Conservation (phyloP, 1,140 invertebrate genomes). For the Matsumurasca onukii region DNA sequence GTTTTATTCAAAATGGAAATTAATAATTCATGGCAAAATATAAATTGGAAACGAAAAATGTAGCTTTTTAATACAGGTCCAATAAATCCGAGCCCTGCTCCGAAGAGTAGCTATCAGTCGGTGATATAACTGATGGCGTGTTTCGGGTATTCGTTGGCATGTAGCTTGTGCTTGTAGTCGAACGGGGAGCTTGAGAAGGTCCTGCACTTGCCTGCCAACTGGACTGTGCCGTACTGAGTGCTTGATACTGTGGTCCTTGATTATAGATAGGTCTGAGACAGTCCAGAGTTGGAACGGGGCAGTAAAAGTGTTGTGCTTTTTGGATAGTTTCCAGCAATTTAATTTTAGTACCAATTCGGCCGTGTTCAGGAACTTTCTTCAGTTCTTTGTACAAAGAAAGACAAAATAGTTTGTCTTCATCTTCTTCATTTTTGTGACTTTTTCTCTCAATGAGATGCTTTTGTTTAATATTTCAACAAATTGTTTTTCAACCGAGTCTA, state of each 20-base stretch:
- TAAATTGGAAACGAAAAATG: background rate
- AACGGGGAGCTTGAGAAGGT: background rate
- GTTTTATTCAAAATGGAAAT: background rate
- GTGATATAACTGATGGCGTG: background rate
- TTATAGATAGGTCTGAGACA: background rate
- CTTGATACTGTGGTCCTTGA: background rate
- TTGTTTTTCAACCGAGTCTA: constrained; percentile 4
- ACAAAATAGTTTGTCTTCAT: constrained; percentile 44
- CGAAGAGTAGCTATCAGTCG: background rate
- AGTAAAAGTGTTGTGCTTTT: background rate
- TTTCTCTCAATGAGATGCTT: constrained; percentile 5
- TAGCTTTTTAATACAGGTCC: background rate
- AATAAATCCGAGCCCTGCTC: background rate
- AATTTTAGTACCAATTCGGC: constrained; percentile 37
- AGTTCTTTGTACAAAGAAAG: constrained; percentile 42
- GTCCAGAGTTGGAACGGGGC: background rate
- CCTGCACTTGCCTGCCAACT: background rate
- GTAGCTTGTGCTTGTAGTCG: too few species aligned
- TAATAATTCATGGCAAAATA: background rate
- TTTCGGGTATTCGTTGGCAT: too few species aligned
- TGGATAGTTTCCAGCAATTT: background rate
- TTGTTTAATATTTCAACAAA: constrained; percentile 11
- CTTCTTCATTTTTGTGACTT: constrained; percentile 28
- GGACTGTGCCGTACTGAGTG: background rate
- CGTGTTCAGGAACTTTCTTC: constrained; percentile 42